Evolutionary conservation across 1,140 invertebrate genomes (phyloP).

Genomic region (Polypedilum vanderplanki): DNA sequence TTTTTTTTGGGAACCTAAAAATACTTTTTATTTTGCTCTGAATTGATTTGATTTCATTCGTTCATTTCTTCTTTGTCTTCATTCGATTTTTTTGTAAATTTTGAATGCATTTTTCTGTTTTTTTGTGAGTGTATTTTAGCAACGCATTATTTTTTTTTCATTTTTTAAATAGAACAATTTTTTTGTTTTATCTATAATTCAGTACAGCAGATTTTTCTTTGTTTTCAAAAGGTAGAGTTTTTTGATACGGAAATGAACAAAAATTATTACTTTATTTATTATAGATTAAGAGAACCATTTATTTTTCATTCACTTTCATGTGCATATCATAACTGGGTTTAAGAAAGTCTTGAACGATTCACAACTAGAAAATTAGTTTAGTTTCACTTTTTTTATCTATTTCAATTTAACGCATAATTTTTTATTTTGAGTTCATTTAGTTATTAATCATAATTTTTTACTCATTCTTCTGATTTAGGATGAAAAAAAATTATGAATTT

Average conservation of each 20-base stretch:
- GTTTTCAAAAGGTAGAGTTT: not conserved
- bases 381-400: no score
- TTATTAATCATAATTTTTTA: not conserved
- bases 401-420: no score
- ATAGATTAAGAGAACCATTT: not conserved
- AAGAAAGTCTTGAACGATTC: conserved; percentile 11
- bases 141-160: not conserved
- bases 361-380: conserved; percentile 4
- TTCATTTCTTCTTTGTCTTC: not conserved
- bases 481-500: not conserved
- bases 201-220: not conserved
- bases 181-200: not conserved
- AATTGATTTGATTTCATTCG: not conserved
- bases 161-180: not conserved
- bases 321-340: conserved; percentile 2
- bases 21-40: not conserved
- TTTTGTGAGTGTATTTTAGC: not conserved
- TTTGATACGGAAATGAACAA: not conserved
- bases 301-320: not conserved
- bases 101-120: not conserved
- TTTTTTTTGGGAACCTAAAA: not conserved
- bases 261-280: not conserved
- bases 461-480: not conserved
- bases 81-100: not conserved
- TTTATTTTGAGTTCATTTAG: no score